These are phyloP conservation scores for Agonopterix arenella DNA, from an alignment of 2,888 invertebrate species.

Conservation along the genomic window DNA sequence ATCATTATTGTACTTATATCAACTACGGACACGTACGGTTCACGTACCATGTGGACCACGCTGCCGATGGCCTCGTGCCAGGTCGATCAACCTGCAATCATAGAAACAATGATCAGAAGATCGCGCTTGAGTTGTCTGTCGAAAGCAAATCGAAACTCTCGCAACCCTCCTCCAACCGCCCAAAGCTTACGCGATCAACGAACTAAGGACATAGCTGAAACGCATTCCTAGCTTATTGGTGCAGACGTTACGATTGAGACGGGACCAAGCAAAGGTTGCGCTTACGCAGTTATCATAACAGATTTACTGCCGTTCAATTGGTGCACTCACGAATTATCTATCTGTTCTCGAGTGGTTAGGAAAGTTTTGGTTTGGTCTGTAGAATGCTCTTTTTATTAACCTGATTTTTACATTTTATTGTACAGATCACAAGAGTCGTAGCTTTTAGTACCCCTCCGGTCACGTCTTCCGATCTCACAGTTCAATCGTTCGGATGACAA, in stretches of 20 bases:
- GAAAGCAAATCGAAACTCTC: not conserved
- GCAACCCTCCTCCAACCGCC: not conserved
- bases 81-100: not conserved
- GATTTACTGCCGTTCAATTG: constrained; percentile 30
- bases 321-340: constrained; percentile 25
- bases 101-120: not conserved
- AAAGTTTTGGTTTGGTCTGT: constrained; percentile 1
- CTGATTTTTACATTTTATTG: too few relatives aligned
- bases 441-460: too few relatives aligned
- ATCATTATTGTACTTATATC: too few relatives aligned
- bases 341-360: constrained; percentile 12
- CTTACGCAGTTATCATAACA: constrained; percentile 31
- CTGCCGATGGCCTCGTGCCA: too few relatives aligned
- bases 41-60: too few relatives aligned
- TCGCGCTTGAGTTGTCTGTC: not conserved
- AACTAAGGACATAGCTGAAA: constrained; percentile 44
- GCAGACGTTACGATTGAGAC: constrained; percentile 31
- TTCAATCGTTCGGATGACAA: too few relatives aligned
- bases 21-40: too few relatives aligned
- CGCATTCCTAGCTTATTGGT: constrained; percentile 43
- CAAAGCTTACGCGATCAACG: constrained; percentile 37
- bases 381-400: too few relatives aligned
- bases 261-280: constrained; percentile 20
- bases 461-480: too few relatives aligned
- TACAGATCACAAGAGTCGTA: too few relatives aligned